Base-by-base conservation (phyloP, 2,888 invertebrate genomes). In the Andrena flavipes region DNA sequence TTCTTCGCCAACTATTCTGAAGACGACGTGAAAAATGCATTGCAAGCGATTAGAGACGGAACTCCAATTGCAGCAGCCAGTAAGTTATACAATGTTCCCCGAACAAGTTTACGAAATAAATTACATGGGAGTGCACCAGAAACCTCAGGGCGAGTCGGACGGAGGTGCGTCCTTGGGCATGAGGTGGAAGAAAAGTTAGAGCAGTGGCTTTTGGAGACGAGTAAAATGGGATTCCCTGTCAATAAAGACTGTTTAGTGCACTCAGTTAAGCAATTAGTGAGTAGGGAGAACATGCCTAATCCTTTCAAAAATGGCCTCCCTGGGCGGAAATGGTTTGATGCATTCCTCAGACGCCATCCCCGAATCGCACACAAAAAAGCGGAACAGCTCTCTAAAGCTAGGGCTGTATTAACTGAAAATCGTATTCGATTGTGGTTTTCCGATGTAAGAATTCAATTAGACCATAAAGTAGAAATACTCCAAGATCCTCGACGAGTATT, bases 31-130 rank as follows among this genome's bases (percentile, higher is more conserved):
- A 51, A 51, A 51, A 51, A 20, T 6, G 51, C 51, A 2, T 51
- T 51, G 20, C 51, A 51, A 51, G 51, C 51, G 7, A 51, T 51
- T 20, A 20, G 7, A 20, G 51, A 20, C 20, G 51, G 51, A 20
- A 51, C 51, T 51, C 51, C 51, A 51, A 51, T 51, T 51, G 51
- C 20, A 51, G 7, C 51, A 51, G 51, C 51, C n/a, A 51, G 51
- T 20, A 51, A 20, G 6, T 7, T 51, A 7, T 20, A 51, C 51
- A 51, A 51, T 56, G 56, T 56, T 23, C 26, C 26, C 4, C 56
- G 56, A 23, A 56, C 56, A 56, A 56, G 13, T 10, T 56, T 56
- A 23, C 51, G 51, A 0, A 56, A 23, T 4, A 56, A 23, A 56
- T 56, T 56, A 26, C 20, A 56, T 23, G 56, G 10, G 10, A 23